These are phyloP conservation scores for Actinia tenebrosa DNA, from an alignment of 64 coral and sea anemone species.

Conservation along the genomic window DNA sequence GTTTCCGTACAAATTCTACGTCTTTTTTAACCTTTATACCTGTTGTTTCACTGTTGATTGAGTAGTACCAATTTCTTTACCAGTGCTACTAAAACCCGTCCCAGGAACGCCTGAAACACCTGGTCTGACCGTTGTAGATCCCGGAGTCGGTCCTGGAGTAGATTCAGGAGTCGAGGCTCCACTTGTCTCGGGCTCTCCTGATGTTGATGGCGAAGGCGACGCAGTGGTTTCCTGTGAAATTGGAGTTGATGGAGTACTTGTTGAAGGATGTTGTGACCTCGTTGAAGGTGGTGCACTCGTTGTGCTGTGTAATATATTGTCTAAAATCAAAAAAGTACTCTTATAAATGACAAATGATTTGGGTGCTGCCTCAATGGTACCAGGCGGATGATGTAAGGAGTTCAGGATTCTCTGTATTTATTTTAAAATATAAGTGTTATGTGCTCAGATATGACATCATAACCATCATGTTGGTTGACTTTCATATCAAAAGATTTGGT, in stretches of 20 bases:
- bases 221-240: too few species aligned
- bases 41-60: not conserved
- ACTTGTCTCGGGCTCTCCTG: not conserved
- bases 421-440: too few species aligned
- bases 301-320: not conserved
- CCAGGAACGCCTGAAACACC: not conserved
- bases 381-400: too few species aligned
- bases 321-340: not conserved
- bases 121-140: too few species aligned
- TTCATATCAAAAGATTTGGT: too few species aligned
- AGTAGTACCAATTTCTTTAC: not conserved
- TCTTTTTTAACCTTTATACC: not conserved
- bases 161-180: not conserved
- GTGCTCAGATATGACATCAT: too few species aligned
- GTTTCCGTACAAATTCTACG: too few species aligned
- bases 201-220: not conserved
- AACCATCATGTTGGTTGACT: too few species aligned
- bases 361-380: too few species aligned
- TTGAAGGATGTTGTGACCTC: not conserved
- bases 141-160: not conserved
- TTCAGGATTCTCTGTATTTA: too few species aligned
- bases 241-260: too few species aligned
- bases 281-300: not conserved
- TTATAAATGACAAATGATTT: too few species aligned
- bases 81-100: not conserved